Base-by-base conservation (phyloP, 1,140 invertebrate genomes). In the Drosophila gunungcola region DNA sequence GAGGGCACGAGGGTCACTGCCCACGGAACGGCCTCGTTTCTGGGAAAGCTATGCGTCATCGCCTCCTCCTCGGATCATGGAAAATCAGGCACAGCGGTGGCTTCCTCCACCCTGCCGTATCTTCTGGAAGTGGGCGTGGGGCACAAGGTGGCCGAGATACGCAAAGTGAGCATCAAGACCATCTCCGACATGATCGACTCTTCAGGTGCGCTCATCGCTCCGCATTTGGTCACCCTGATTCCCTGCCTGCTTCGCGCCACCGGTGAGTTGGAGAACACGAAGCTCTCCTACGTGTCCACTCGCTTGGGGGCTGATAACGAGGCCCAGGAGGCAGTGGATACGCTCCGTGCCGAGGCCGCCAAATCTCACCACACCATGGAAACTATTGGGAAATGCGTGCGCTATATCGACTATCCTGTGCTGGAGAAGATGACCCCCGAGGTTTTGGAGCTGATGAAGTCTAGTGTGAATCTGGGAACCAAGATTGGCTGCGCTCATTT, bases 401-500 rank as follows among this genome's bases (percentile, higher is more conserved):
- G 96, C 68, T 97, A 96, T 90, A 94, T 98, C 36, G 96, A 97
- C 91, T 95, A 94, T 38, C 93, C 94, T 4, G 95, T 95, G 45
- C 93, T 98, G 78, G 95, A 96, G 80, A 95, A 96, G 61, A 94
- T 98, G 82, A 94, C 98, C 12, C 96, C 97, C 4, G 95, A 95
- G 86, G 93, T 98, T 1, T 93, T 96, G 32, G 97, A 98, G 64
- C 93, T 98, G 42, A 95, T 98, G 73, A 97, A 96, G 75, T 95
- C 95, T 21, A 96, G 95, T 48, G 93, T 96, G 6, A 96, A 96
- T 74, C 94, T 98, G 48, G 97, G 97, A 41, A 97, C 97, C 0
- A 97, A 97, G 93, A 95, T 97, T 39, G 96, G 96, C 0, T 96
- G 96, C 89, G 95, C 96, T 2, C 96, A 97, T 93, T 97, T 98